phyloP scores from a whole-genome alignment of 2,113 vertebrate genomes.

The rat (Rattus norvegicus) region DNA sequence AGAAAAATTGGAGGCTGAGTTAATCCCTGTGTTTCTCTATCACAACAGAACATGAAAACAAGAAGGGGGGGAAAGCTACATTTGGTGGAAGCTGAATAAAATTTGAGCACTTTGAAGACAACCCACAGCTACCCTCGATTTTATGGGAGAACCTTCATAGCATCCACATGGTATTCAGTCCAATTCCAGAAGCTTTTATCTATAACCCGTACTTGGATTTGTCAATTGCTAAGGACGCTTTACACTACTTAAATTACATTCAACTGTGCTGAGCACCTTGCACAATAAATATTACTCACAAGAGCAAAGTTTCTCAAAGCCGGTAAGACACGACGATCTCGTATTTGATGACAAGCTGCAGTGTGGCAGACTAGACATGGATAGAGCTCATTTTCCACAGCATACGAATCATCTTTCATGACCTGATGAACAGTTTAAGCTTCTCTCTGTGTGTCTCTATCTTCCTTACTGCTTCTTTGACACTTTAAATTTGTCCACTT shows the following conservation, averaged over 20 bases:
- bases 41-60: not conserved
- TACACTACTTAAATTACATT: conserved; percentile 1
- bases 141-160: not conserved
- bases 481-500: conserved; percentile 84
- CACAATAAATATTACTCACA: conserved; percentile 70
- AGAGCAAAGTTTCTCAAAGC: conserved; percentile 67
- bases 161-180: not conserved
- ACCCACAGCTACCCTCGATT: not conserved
- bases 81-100: not conserved
- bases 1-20: not conserved
- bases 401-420: conserved; percentile 80
- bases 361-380: conserved; percentile 80
- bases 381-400: conserved; percentile 82
- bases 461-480: conserved; percentile 85
- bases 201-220: not conserved
- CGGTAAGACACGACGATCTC: conserved; percentile 79
- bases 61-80: not conserved
- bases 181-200: not conserved
- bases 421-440: conserved; percentile 83
- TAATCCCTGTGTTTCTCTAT: not conserved
- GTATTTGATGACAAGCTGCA: conserved; percentile 81
- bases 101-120: not conserved
- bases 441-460: conserved; percentile 83
- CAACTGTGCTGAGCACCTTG: not conserved
- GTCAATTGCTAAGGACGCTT: not conserved